phyloP scores from a whole-genome alignment of 2,888 invertebrate genomes.

The Pseudeuparius sepicola region DNA sequence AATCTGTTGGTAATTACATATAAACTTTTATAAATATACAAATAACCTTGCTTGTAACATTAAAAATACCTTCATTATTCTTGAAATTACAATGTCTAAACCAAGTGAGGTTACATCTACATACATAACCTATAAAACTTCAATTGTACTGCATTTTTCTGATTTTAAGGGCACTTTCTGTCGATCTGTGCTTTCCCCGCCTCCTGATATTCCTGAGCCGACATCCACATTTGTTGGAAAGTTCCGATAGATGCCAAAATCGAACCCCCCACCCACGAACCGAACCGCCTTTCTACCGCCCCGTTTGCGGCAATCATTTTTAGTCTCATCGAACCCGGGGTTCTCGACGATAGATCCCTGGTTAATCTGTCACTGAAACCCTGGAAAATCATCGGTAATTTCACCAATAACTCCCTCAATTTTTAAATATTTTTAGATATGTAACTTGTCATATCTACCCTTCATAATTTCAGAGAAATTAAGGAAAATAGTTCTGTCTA shows the following conservation, averaged over 20 bases:
- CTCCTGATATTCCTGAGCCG: conserved; percentile 98
- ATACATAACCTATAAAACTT: too few relatives aligned
- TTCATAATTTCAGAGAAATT: too few relatives aligned
- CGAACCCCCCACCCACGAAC: conserved; percentile 97
- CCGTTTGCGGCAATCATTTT: conserved; percentile 90
- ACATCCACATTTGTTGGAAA: conserved; percentile 99
- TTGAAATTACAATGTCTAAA: not conserved
- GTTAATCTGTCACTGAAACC: conserved; percentile 92
- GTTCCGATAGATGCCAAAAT: conserved; percentile 97
- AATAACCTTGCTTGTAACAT: too few relatives aligned
- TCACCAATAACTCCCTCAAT: too few relatives aligned
- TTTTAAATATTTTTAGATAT: too few relatives aligned
- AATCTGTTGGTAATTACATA: too few relatives aligned
- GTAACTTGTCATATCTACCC: too few relatives aligned
- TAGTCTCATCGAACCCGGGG: conserved; percentile 87
- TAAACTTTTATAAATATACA: too few relatives aligned
- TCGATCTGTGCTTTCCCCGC: conserved; percentile 95
- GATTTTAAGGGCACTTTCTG: conserved; percentile 86
- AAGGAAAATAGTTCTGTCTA: too few relatives aligned
- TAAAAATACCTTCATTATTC: too few relatives aligned
- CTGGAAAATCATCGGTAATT: conserved; percentile 45
- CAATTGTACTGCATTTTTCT: too few relatives aligned
- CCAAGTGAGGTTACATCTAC: too few relatives aligned
- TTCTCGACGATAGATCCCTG: conserved; percentile 73
- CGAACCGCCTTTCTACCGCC: conserved; percentile 84